phyloP scores from a whole-genome alignment of 1,140 invertebrate genomes.

The Neotoxoptera formosana region DNA sequence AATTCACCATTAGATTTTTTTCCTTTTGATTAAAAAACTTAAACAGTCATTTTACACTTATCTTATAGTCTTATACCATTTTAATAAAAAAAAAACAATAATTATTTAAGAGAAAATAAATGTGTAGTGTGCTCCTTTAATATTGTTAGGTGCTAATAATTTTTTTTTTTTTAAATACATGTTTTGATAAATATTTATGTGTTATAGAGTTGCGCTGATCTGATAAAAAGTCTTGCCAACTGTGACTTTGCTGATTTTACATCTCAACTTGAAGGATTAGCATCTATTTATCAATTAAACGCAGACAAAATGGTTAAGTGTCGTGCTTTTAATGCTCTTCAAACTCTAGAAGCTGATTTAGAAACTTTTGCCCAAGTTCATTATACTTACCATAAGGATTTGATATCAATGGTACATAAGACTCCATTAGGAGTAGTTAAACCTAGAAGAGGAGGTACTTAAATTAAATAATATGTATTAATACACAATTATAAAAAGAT shows the following conservation, averaged over 20 bases:
- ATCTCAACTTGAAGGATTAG: conserved; percentile 87
- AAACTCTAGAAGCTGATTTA: conserved; percentile 92
- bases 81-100: background rate
- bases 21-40: too few relatives aligned
- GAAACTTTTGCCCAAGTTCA: conserved; percentile 82
- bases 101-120: background rate
- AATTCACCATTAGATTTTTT: too few relatives aligned
- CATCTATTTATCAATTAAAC: conserved; percentile 91
- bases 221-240: conserved; percentile 78
- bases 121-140: background rate
- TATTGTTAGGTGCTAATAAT: background rate
- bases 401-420: conserved; percentile 86
- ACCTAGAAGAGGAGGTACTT: conserved; percentile 74
- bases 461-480: background rate
- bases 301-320: conserved; percentile 94
- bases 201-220: conserved; percentile 83
- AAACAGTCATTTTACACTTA: too few relatives aligned
- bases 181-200: conserved; percentile 6
- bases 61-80: too few relatives aligned
- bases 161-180: background rate
- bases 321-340: conserved; percentile 90
- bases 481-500: background rate
- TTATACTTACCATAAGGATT: conserved; percentile 78
- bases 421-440: conserved; percentile 85
- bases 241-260: conserved; percentile 94